Percentiles rank a stretch among this genome's conserved stretches.
Conservation (phyloP, 2,888 invertebrate species). For the Bellardia pandia region DNA sequence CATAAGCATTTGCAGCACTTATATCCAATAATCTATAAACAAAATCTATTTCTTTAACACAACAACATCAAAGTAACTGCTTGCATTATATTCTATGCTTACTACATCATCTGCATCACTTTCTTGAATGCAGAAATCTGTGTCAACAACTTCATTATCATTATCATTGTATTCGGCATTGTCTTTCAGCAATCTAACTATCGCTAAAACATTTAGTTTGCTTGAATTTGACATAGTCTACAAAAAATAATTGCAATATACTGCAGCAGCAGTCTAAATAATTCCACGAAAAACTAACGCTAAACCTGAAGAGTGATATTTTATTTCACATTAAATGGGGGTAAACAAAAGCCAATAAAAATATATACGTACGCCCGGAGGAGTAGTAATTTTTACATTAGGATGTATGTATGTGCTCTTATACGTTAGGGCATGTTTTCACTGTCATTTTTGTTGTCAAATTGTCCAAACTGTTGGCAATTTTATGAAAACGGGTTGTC, state of each 20-base stretch:
- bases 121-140: too few relatives aligned
- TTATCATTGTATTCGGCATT: constrained; percentile 48
- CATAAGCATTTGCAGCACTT: constrained; percentile 22
- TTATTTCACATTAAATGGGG: constrained; percentile 34
- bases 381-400: constrained; percentile 61
- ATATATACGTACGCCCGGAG: constrained; percentile 8
- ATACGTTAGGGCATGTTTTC: too few relatives aligned
- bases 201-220: constrained; percentile 51
- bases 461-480: too few relatives aligned
- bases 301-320: neutral
- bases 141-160: constrained; percentile 38
- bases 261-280: too few relatives aligned
- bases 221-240: constrained; percentile 60
- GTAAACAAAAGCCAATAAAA: constrained; percentile 16
- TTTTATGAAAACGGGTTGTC: too few relatives aligned
- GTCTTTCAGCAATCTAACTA: constrained; percentile 29
- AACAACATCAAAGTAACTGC: too few relatives aligned
- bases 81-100: too few relatives aligned
- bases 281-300: too few relatives aligned
- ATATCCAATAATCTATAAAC: constrained; percentile 6
- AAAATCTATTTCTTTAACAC: neutral
- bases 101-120: too few relatives aligned
- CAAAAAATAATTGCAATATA: constrained; percentile 38
- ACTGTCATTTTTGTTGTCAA: too few relatives aligned
- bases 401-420: constrained; percentile 19